These are phyloP conservation scores for Cacoxenus indagator DNA, from an alignment of 2,888 invertebrate genomes.

Conservation along the genomic window DNA sequence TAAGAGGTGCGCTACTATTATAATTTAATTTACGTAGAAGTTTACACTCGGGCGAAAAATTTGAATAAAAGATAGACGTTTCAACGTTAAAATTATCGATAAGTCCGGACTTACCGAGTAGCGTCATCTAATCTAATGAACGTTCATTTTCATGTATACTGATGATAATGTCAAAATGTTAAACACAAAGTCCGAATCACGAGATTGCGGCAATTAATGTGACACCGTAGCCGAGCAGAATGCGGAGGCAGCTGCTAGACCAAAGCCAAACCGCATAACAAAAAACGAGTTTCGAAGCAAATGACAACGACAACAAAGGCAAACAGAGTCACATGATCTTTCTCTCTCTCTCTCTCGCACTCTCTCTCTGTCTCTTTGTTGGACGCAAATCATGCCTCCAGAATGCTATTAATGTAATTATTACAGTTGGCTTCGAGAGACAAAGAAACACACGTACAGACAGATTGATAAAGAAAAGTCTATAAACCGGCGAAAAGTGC, in stretches of 20 bases:
- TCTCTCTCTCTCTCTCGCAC: background rate
- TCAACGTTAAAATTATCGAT: too few relatives aligned
- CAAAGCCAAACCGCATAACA: background rate
- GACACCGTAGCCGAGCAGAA: background rate
- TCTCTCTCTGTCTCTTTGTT: background rate
- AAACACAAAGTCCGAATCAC: slow-evolving; percentile 5
- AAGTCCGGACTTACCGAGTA: too few relatives aligned
- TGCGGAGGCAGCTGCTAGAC: background rate
- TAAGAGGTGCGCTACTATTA: too few relatives aligned
- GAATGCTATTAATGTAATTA: slow-evolving; percentile 14
- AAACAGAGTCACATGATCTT: slow-evolving; percentile 16
- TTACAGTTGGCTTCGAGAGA: slow-evolving; percentile 27
- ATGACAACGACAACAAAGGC: background rate
- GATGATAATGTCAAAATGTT: too few relatives aligned
- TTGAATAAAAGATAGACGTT: too few relatives aligned
- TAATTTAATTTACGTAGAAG: too few relatives aligned
- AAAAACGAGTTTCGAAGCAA: slow-evolving; percentile 12
- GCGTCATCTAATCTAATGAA: too few relatives aligned
- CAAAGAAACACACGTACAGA: slow-evolving; percentile 54
- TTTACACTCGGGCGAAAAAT: too few relatives aligned
- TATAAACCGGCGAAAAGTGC: slow-evolving; percentile 20
- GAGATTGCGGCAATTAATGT: slow-evolving; percentile 5
- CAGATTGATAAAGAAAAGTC: background rate
- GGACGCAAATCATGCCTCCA: slow-evolving; percentile 15
- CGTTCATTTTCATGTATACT: too few relatives aligned